A percentile compares a stretch with the other conserved stretches of the same genome.
Evolutionary conservation across 2,113 vertebrate species (phyloP).

Genomic region (Cyprinus carpio): DNA sequence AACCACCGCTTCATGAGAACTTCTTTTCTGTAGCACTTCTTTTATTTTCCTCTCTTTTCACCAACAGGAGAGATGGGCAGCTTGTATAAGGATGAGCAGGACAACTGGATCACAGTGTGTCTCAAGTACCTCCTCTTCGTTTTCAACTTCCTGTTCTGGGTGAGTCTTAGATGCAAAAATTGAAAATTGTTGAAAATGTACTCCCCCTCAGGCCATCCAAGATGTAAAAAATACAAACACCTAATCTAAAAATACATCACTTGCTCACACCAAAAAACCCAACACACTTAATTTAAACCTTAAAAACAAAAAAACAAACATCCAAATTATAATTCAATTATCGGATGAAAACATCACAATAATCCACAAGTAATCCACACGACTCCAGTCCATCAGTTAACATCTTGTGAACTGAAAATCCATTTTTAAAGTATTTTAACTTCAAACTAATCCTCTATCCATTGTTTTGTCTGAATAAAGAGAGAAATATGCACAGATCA

Average conservation of each 20-base stretch:
- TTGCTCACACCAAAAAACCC: too few relatives aligned
- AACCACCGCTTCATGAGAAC: not conserved
- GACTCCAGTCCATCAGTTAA: too few relatives aligned
- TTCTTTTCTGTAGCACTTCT: not conserved
- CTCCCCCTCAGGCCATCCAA: not conserved
- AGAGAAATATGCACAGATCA: not conserved
- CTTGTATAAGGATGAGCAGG: conserved; percentile 75
- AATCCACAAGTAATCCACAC: not conserved
- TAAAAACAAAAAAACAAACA: too few relatives aligned
- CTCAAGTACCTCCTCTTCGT: conserved; percentile 86
- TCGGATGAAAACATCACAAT: not conserved
- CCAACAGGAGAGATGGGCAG: conserved; percentile 70
- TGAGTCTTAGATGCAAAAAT: conserved; percentile 73
- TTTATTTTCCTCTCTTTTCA: conserved; percentile 40
- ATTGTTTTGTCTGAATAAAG: not conserved
- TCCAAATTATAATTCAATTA: too few relatives aligned
- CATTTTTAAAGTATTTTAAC: too few relatives aligned
- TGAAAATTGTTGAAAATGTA: not conserved
- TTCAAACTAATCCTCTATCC: too few relatives aligned
- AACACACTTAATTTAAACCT: too few relatives aligned
- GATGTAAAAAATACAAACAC: too few relatives aligned
- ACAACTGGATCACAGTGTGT: conserved; percentile 79
- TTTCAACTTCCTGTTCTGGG: conserved; percentile 90
- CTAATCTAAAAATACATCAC: too few relatives aligned
- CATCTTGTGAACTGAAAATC: too few relatives aligned